Percentiles rank a stretch among this genome's conserved stretches.
Evolutionary conservation across 2,797 vertebrate species (phyloP).

Genomic region (Hapalemur alaotrensis): DNA sequence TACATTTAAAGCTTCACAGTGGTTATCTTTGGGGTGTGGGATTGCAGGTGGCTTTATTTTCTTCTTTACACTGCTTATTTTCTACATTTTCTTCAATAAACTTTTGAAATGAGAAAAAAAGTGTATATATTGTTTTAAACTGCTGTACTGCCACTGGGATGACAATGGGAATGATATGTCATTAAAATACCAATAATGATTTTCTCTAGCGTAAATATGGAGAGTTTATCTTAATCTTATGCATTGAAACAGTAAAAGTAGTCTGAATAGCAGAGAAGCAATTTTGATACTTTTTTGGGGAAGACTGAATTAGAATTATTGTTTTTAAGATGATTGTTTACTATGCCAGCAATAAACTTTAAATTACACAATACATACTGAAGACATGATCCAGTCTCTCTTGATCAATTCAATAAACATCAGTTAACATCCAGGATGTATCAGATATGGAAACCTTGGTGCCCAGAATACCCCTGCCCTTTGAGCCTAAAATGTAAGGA

Average conservation of each 20-base stretch:
- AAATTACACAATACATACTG: background rate
- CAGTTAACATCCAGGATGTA: background rate
- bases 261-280: background rate
- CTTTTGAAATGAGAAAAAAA: background rate
- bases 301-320: background rate
- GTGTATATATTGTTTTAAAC: background rate
- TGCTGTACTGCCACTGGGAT: background rate
- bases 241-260: background rate
- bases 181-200: background rate
- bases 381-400: background rate
- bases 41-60: background rate
- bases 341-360: conserved; percentile 19
- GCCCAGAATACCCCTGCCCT: background rate
- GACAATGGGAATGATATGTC: background rate
- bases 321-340: background rate
- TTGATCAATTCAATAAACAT: conserved; percentile 21
- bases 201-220: conserved; percentile 26
- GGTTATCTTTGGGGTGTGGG: background rate
- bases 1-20: background rate
- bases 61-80: background rate
- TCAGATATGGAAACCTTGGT: background rate
- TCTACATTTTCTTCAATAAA: background rate
- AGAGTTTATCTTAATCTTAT: background rate
- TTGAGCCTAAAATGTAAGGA: background rate
- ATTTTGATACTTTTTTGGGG: background rate